Evolutionary conservation across 2,113 vertebrate genomes (phyloP), one percentile per base, ranked within the genome.

Genomic region (Petrocephalus microphthalmus): DNA sequence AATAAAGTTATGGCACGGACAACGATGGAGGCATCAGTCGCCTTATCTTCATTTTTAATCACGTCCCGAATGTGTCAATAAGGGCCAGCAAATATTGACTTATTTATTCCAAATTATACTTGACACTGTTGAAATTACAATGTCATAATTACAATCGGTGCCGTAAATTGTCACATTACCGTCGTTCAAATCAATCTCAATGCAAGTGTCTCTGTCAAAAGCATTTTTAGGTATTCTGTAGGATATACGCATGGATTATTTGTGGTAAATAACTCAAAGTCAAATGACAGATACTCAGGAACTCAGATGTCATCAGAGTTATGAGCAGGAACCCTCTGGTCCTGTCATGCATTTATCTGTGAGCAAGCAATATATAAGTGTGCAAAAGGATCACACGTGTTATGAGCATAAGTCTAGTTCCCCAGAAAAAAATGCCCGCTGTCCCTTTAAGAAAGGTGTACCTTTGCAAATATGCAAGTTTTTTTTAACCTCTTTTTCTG

Each of bases 1-100:
- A 89, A 88, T 54, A 81, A 90, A 91, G 83, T 45, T 89, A 47
- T 87, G 86, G 90, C 91, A 87, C 15, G 60, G 45, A 29, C 37
- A n/a, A 54, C 84, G 83, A 64, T 47, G 52, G 10, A 56, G 22
- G 33, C 51, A 53, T 19, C 84, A 85, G 29, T 15, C 25, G 15
- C 54, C 51, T 85, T 29, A 15, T 19, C 33, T 53, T 85, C 84
- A 53, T 29, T 54, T 54, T 85, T 53, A 85, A 53, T 52, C 51
- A 29, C 7, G 51, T 85, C 51, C 84, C 25, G 7, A 33, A 85
- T 54, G 49, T 85, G 51, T 53, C 84, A 53, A 33, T 45, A 33
- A 33, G 15, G 19, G 1, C 49, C 51, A 0, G 15, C 71, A 42
- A 78, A 78, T 42, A 78, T 78, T 42, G 71, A 42, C 33, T 67